These are phyloP conservation scores for Megalops cyprinoides DNA, from an alignment of 2,797 vertebrate genomes.

Conservation along the genomic window DNA sequence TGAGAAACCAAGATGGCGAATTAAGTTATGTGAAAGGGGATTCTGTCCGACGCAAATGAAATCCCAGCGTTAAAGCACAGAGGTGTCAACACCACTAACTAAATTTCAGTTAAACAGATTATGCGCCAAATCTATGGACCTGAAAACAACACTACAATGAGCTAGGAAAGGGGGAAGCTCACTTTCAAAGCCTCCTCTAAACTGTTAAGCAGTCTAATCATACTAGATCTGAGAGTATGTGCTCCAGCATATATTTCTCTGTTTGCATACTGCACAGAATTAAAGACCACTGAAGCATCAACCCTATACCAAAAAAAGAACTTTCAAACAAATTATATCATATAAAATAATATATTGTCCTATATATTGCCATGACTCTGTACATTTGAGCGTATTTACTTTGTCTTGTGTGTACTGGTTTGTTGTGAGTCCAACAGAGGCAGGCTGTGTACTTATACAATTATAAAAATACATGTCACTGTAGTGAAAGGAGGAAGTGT, in stretches of 20 bases:
- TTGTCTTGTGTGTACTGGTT: slow-evolving; percentile 17
- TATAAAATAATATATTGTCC: background rate
- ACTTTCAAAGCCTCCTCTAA: slow-evolving; percentile 84
- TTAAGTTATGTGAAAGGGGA: slow-evolving; percentile 95
- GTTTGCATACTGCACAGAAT: slow-evolving; percentile 66
- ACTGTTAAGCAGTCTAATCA: slow-evolving; percentile 84
- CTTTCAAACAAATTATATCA: slow-evolving; percentile 39
- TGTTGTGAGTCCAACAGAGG: background rate
- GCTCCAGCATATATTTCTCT: slow-evolving; percentile 73
- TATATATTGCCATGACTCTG: slow-evolving; percentile 25
- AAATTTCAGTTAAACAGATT: slow-evolving; percentile 98
- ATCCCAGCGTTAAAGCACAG: slow-evolving; percentile 86
- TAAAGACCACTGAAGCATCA: slow-evolving; percentile 47
- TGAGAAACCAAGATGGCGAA: slow-evolving; percentile 97
- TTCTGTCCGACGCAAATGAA: slow-evolving; percentile 79
- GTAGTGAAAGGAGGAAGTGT: background rate
- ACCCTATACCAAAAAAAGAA: slow-evolving; percentile 45
- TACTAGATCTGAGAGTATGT: slow-evolving; percentile 75
- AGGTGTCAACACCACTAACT: slow-evolving; percentile 89
- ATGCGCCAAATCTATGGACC: slow-evolving; percentile 80
- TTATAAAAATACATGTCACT: background rate
- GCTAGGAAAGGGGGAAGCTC: slow-evolving; percentile 78
- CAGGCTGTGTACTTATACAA: background rate
- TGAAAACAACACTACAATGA: slow-evolving; percentile 84
- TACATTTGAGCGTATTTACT: slow-evolving; percentile 15